Evolutionary conservation across 2,797 vertebrate genomes (phyloP).

Genomic region (Borostomias antarcticus): DNA sequence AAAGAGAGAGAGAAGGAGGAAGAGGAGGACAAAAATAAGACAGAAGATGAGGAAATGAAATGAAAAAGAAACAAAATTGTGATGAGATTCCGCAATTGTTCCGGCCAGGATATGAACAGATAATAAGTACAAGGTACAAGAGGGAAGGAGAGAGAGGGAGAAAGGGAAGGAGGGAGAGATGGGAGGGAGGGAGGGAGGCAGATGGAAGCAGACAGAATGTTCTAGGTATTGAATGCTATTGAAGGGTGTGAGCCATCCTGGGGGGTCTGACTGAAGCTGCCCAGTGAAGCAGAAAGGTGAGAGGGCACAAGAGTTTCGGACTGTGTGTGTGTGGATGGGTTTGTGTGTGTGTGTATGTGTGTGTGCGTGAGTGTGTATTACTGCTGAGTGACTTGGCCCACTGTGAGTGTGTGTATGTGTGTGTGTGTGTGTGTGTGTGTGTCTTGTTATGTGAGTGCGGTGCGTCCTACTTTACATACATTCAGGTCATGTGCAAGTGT

Average conservation of each 20-base stretch:
- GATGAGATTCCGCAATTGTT: conserved; percentile 70
- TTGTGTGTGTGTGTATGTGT: conserved; percentile 3
- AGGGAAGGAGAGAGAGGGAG: conserved; percentile 11
- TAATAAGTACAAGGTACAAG: conserved; percentile 59
- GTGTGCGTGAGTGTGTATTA: neutral
- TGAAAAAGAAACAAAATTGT: conserved; percentile 71
- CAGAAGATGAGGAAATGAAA: conserved; percentile 52
- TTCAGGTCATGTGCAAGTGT: too few relatives aligned
- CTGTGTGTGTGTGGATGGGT: neutral
- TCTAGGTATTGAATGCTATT: conserved; percentile 10
- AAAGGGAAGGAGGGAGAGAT: conserved; percentile 13
- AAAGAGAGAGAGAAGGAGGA: conserved; percentile 37
- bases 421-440: conserved; percentile 4
- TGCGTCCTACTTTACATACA: too few relatives aligned
- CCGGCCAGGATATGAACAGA: conserved; percentile 47
- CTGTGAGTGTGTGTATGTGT: neutral
- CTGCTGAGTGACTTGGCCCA: neutral
- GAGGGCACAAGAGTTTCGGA: neutral
- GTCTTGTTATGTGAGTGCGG: too few relatives aligned
- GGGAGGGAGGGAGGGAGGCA: neutral
- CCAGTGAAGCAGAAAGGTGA: conserved; percentile 14
- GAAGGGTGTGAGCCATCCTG: conserved; percentile 6
- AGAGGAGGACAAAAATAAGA: conserved; percentile 8
- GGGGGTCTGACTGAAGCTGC: conserved; percentile 3
- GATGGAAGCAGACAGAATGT: neutral